phyloP scores from a whole-genome alignment of 2,797 vertebrate species.

The Alauda arvensis region DNA sequence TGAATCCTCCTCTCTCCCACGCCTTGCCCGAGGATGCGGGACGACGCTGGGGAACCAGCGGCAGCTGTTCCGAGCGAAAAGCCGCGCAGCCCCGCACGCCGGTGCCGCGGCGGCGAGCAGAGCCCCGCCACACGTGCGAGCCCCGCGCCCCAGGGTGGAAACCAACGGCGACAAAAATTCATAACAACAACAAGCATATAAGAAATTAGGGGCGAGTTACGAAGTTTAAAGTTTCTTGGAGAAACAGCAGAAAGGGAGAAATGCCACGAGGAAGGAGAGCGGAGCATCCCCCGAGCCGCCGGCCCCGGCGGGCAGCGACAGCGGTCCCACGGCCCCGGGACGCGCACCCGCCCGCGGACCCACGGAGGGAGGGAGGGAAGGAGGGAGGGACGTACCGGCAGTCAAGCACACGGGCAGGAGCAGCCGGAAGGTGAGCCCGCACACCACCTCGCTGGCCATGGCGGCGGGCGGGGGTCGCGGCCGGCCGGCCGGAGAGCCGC shows the following conservation, averaged over 20 bases:
- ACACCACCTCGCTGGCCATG: slow-evolving; percentile 95
- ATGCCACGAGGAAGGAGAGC: not conserved
- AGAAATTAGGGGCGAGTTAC: not conserved
- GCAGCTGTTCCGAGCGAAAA: not conserved
- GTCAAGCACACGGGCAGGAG: slow-evolving; percentile 90
- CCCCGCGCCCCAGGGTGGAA: not conserved
- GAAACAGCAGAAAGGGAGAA: accelerated
- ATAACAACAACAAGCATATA: accelerated
- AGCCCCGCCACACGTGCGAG: not conserved
- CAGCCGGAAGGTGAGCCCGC: slow-evolving; percentile 91
- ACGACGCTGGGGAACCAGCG: not conserved
- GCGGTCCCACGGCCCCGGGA: not conserved
- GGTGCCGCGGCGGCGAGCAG: not conserved
- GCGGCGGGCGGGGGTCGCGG: slow-evolving; percentile 39
- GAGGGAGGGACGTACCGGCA: slow-evolving; percentile 81
- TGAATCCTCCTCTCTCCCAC: not conserved
- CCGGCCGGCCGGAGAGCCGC: not conserved
- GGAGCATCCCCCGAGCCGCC: not conserved
- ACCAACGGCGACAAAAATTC: not conserved
- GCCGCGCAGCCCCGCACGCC: not conserved
- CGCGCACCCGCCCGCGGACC: not conserved
- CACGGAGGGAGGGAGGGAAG: not conserved
- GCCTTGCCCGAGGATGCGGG: not conserved
- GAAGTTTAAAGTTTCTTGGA: not conserved
- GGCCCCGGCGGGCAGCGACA: not conserved